Percentiles rank a stretch among this genome's conserved stretches.
phyloP scores from a whole-genome alignment of 2,113 vertebrate genomes.

The Eonycteris spelaea region DNA sequence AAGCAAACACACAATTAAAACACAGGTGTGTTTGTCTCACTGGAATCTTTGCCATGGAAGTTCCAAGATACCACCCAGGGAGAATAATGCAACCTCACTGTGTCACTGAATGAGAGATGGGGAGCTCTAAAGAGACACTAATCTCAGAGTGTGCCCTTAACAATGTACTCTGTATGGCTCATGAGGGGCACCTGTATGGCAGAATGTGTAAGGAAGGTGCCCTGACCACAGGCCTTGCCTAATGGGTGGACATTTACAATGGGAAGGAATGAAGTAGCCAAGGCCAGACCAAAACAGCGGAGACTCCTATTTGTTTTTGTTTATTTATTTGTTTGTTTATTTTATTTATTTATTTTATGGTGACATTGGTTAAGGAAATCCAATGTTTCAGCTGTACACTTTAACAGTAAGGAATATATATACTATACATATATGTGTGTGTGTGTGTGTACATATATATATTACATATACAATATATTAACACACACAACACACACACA shows the following conservation, averaged over 20 bases:
- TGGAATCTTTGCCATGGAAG: constrained; percentile 42
- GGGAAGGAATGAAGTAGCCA: background rate
- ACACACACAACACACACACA: too few relatives aligned
- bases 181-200: background rate
- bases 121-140: background rate
- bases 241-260: background rate
- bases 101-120: background rate
- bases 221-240: background rate
- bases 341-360: too few relatives aligned
- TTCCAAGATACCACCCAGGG: background rate
- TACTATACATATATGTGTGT: too few relatives aligned
- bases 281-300: background rate
- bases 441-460: too few relatives aligned
- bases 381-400: too few relatives aligned
- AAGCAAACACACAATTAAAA: constrained; percentile 68
- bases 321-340: background rate
- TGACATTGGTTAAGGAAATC: too few relatives aligned
- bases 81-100: background rate
- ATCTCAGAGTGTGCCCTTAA: background rate
- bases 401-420: too few relatives aligned
- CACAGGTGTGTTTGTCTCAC: constrained; percentile 64
- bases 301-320: background rate
- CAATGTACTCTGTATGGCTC: background rate
- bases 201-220: background rate
- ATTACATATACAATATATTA: too few relatives aligned